phyloP scores from a whole-genome alignment of 2,113 vertebrate species.

The Urocitellus parryii region DNA sequence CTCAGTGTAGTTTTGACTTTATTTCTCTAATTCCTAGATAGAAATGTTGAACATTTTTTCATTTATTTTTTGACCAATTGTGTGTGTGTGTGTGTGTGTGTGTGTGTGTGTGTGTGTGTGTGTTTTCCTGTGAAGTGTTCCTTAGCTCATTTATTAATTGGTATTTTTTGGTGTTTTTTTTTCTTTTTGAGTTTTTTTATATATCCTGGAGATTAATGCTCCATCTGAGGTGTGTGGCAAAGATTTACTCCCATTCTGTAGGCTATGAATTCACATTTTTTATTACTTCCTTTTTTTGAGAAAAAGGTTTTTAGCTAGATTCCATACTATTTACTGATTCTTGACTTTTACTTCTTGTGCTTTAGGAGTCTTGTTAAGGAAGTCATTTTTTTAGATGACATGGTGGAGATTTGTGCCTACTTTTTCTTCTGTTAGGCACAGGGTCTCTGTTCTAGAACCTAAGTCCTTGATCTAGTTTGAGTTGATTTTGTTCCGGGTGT shows the following conservation, averaged over 20 bases:
- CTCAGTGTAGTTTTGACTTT: too few relatives aligned
- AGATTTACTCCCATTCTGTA: not conserved
- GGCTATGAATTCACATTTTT: not conserved
- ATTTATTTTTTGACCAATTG: not conserved
- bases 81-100: too few relatives aligned
- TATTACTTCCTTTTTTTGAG: not conserved
- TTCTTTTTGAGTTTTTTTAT: too few relatives aligned
- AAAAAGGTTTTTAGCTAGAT: not conserved
- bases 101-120: too few relatives aligned
- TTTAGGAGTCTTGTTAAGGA: not conserved
- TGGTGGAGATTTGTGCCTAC: too few relatives aligned
- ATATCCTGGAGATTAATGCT: not conserved
- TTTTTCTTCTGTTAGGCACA: too few relatives aligned
- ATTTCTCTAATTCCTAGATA: too few relatives aligned
- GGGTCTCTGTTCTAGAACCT: too few relatives aligned
- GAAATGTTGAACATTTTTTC: not conserved
- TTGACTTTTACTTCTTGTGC: not conserved
- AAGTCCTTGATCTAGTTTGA: too few relatives aligned
- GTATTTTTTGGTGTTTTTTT: too few relatives aligned
- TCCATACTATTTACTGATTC: not conserved
- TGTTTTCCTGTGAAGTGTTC: not conserved
- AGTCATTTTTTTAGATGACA: not conserved
- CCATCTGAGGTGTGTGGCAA: not conserved
- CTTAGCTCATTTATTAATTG: not conserved
- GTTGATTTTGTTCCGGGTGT: too few relatives aligned